phyloP scores from a whole-genome alignment of 2,797 vertebrate genomes.

The Coregonus suidteri region DNA sequence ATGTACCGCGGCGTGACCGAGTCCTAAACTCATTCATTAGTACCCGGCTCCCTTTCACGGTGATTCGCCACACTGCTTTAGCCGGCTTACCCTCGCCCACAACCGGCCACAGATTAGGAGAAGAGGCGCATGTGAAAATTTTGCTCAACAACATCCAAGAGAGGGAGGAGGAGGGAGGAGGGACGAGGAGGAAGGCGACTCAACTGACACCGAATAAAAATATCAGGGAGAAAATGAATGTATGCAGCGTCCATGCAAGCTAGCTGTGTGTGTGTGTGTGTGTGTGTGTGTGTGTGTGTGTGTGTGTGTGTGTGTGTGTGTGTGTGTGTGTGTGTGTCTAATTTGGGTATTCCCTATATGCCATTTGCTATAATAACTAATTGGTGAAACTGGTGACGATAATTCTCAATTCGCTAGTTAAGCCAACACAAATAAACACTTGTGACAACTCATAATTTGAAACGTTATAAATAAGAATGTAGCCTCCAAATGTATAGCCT shows the following conservation, averaged over 20 bases:
- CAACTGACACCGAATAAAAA: constrained; percentile 11
- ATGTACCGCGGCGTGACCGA: constrained; percentile 87
- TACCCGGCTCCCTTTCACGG: constrained; percentile 82
- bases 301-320: not conserved
- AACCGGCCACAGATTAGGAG: constrained; percentile 74
- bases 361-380: not conserved
- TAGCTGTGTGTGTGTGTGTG: not conserved
- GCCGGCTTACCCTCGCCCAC: constrained; percentile 52
- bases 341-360: too few species aligned
- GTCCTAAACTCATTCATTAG: constrained; percentile 91
- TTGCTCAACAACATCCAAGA: constrained; percentile 26
- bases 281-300: not conserved
- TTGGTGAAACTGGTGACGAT: constrained; percentile 1
- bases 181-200: not conserved
- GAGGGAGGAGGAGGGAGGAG: not conserved
- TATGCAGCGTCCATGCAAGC: not conserved
- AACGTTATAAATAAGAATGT: too few species aligned
- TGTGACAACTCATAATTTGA: not conserved
- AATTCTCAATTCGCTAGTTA: not conserved
- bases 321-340: not conserved
- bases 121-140: constrained; percentile 75
- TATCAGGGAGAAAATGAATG: not conserved
- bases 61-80: constrained; percentile 88
- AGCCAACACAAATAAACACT: not conserved
- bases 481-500: too few species aligned